Base-by-base conservation (phyloP, 2,888 invertebrate genomes). In the Yponomeuta evonymella region DNA sequence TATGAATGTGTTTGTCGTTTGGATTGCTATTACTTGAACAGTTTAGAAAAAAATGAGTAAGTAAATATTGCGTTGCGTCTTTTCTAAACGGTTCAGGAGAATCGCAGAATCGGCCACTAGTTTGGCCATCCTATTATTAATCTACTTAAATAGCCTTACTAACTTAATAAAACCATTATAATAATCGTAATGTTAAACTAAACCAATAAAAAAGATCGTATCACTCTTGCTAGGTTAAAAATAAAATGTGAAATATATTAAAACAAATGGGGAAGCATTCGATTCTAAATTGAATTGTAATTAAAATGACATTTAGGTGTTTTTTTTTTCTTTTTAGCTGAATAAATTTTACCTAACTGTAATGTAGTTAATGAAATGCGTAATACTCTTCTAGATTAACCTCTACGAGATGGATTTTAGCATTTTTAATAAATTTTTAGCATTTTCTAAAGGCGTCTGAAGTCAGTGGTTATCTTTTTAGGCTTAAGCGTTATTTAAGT, bases 61-160 rank as follows among this genome's bases (percentile, higher is more conserved):
- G 43, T 63, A 63, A n/a, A 15, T 23, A 9, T 23, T 23, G 6
- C 43, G 6, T 43, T 43, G 1, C 8, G 5, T 43, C 8, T 43
- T 43, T 43, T 43, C 43, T 43, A 30, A 30, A 65, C 33, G 30
- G 30, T 65, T 33, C 4, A 65, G 33, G n/a, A 23, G 30, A 4
- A 33, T 65, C 33, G 65, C 65, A 30, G 29, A 29, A 29, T 10
- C 10, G 63, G 65, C 65, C 33, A 65, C 30, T 62, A 48, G n/a
- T 30, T 48, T 64, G 30, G 65, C 70, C 68, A 48, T 48, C 48
- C 67, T 58, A 72, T 70, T 71, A 58, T 83, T 86, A 81, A 82
- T 87, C 81, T 87, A 87, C 84, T 89, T 88, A 86, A 89, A 86
- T 91, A 92, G 92, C 92, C 92, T 92, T 91, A 92, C 86, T 92